phyloP scores from a whole-genome alignment of 2,888 invertebrate genomes.

The Caenorhabditis panamensis region DNA sequence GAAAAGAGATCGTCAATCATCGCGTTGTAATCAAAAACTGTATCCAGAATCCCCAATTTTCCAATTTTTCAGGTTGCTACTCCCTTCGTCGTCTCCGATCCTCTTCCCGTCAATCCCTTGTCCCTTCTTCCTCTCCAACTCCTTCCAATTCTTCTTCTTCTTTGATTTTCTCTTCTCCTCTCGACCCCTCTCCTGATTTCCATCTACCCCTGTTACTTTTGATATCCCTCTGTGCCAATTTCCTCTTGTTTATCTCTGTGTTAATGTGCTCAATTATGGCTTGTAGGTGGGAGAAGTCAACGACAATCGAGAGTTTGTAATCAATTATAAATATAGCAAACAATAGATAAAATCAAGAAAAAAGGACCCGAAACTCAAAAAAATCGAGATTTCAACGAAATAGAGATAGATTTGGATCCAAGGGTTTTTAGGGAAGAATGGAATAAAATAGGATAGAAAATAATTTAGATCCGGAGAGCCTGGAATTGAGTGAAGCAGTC shows the following conservation, averaged over 20 bases:
- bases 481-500: conserved; percentile 98
- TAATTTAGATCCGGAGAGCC: conserved; percentile 85
- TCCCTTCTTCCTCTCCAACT: conserved; percentile 1
- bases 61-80: conserved; percentile 48
- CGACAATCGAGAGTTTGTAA: conserved; percentile 13
- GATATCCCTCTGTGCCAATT: conserved; percentile 50
- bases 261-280: conserved; percentile 52
- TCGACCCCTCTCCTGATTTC: conserved; percentile 9
- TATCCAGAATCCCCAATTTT: no score
- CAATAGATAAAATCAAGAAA: conserved; percentile 8
- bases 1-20: no score
- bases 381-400: conserved; percentile 24
- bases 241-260: conserved; percentile 44
- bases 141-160: neutral
- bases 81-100: conserved; percentile 60
- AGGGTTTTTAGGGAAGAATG: neutral
- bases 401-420: neutral
- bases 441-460: neutral
- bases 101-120: neutral
- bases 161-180: neutral
- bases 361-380: conserved; percentile 34
- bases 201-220: conserved; percentile 23
- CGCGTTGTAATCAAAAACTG: no score
- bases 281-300: conserved; percentile 42
- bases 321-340: conserved; percentile 15